Evolutionary conservation across 1,140 invertebrate genomes (phyloP).

Genomic region (Ceratosolen fusciceps): DNA sequence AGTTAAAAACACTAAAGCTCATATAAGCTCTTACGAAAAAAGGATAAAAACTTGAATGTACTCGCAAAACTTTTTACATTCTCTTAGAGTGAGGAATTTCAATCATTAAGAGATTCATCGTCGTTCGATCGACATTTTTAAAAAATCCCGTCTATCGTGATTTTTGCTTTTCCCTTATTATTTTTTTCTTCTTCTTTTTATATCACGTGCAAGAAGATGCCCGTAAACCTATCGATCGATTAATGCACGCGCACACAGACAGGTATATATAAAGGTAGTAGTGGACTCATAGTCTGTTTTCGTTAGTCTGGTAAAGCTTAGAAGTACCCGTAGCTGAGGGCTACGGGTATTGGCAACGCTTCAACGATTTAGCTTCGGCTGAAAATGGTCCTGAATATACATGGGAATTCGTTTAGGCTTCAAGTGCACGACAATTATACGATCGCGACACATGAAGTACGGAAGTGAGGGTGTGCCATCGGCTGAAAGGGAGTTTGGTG

Average conservation of each 20-base stretch:
- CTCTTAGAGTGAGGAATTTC: neutral
- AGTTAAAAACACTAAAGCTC: neutral
- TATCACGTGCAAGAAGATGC: neutral
- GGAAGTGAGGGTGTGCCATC: neutral
- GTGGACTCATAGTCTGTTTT: neutral
- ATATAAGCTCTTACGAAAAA: neutral
- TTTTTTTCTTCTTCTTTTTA: no score
- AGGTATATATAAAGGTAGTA: no score
- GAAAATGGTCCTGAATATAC: constrained; percentile 25
- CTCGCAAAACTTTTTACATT: constrained; percentile 15
- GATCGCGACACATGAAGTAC: neutral
- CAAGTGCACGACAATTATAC: constrained; percentile 34
- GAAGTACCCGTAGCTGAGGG: neutral
- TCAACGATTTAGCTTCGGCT: constrained; percentile 6
- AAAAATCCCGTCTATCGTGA: constrained; percentile 12
- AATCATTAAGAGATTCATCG: constrained; percentile 11
- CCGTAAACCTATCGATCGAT: neutral
- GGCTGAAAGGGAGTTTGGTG: neutral
- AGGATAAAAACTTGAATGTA: neutral
- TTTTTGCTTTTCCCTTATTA: neutral
- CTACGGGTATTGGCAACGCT: neutral
- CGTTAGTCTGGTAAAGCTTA: neutral
- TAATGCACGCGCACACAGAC: no score
- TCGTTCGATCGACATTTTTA: neutral
- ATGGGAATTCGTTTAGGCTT: constrained; percentile 44